These are phyloP conservation scores for Uloborus plumipes DNA, from an alignment of 2,888 invertebrate species.

Conservation along the genomic window DNA sequence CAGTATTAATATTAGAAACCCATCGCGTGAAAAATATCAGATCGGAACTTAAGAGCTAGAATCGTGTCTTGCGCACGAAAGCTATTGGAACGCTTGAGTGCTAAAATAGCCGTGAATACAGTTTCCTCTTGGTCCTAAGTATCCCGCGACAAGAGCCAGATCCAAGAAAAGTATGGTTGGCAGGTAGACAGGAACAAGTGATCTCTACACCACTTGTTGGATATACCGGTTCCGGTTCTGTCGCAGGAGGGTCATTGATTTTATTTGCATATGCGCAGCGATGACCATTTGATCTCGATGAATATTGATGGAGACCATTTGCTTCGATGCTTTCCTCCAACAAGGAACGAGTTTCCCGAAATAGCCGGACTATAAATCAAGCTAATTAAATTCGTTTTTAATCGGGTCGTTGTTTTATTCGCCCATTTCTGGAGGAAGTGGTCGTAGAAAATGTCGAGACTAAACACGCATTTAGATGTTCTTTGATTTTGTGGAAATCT, in stretches of 20 bases:
- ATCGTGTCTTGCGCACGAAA: constrained; percentile 1
- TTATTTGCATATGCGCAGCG: constrained; percentile 22
- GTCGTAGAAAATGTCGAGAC: too few relatives aligned
- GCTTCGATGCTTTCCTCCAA: too few relatives aligned
- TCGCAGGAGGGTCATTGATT: constrained; percentile 13
- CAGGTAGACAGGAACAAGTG: neutral
- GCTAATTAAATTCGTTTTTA: too few relatives aligned
- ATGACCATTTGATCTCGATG: constrained; percentile 10
- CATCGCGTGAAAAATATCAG: constrained; percentile 21
- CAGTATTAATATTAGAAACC: neutral
- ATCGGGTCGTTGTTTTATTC: too few relatives aligned
- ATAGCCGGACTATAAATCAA: too few relatives aligned
- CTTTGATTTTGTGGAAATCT: too few relatives aligned
- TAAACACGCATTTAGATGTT: too few relatives aligned
- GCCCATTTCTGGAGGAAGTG: too few relatives aligned
- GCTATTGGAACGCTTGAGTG: neutral
- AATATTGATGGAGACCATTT: neutral
- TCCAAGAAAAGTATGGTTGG: constrained; percentile 1
- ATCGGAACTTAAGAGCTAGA: constrained; percentile 4
- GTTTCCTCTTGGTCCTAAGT: too few relatives aligned
- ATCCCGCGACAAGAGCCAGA: too few relatives aligned
- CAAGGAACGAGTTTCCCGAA: too few relatives aligned
- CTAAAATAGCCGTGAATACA: neutral
- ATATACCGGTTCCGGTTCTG: constrained; percentile 5
- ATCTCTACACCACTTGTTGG: constrained; percentile 11